phyloP scores from a whole-genome alignment of 2,888 invertebrate species.

The Nephrocerus scutellatus region DNA sequence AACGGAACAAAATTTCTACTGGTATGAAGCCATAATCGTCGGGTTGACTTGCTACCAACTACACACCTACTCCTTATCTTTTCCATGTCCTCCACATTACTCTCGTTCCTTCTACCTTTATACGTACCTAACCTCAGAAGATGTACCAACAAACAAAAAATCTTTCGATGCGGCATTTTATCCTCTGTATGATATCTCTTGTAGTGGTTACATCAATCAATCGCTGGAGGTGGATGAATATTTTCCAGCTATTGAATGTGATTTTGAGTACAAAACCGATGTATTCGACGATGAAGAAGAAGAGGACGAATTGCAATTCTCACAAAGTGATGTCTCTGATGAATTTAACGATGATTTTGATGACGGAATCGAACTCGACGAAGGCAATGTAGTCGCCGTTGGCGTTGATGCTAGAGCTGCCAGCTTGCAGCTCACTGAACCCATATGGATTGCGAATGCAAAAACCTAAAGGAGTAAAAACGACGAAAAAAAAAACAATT shows the following conservation, averaged over 20 bases:
- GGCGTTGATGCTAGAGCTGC: slow-evolving; percentile 12
- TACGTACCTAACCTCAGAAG: too few relatives aligned
- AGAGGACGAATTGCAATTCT: slow-evolving; percentile 41
- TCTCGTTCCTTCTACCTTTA: too few relatives aligned
- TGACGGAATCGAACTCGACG: slow-evolving; percentile 24
- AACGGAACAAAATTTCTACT: too few relatives aligned
- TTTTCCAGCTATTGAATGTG: slow-evolving; percentile 63
- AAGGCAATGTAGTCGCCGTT: slow-evolving; percentile 9
- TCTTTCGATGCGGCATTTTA: too few relatives aligned
- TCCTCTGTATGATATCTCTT: slow-evolving; percentile 56
- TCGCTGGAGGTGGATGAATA: slow-evolving; percentile 88
- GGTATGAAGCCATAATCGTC: too few relatives aligned
- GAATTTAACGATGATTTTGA: slow-evolving; percentile 29
- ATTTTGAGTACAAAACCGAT: slow-evolving; percentile 35
- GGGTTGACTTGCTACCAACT: too few relatives aligned
- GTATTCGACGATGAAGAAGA: slow-evolving; percentile 37
- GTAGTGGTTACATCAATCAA: slow-evolving; percentile 90
- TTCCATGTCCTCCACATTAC: too few relatives aligned
- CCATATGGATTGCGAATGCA: too few relatives aligned
- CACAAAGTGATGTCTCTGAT: slow-evolving; percentile 38
- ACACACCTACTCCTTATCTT: too few relatives aligned
- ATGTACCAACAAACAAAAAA: slow-evolving; percentile 3
- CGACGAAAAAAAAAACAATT: too few relatives aligned
- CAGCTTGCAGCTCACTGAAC: too few relatives aligned
- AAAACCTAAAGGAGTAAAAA: too few relatives aligned